Evolutionary conservation across 2,113 vertebrate species (phyloP).

Genomic region (Callaeas wilsoni): DNA sequence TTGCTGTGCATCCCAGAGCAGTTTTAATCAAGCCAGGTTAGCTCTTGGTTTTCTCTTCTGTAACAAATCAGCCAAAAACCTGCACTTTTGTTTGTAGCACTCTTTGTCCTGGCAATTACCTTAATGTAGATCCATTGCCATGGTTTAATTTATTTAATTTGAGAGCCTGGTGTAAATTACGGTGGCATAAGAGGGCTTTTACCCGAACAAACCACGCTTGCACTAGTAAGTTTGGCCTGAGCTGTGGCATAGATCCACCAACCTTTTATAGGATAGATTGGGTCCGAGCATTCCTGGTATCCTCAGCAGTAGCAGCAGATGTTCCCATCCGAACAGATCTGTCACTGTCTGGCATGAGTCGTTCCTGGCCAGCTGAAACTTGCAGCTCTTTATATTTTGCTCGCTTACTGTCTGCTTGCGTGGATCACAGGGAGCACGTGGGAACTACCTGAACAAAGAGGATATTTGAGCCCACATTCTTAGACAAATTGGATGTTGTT

Average conservation of each 20-base stretch:
- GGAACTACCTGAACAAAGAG: neutral
- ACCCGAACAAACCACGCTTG: neutral
- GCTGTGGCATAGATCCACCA: neutral
- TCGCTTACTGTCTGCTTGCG: neutral
- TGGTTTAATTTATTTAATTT: neutral
- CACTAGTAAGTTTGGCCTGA: neutral
- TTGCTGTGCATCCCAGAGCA: neutral
- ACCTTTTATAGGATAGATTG: slow-evolving; percentile 24
- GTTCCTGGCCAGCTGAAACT: slow-evolving; percentile 31
- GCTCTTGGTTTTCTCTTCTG: neutral
- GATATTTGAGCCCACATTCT: neutral
- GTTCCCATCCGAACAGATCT: neutral
- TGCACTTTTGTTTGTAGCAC: neutral
- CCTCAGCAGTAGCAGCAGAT: slow-evolving; percentile 38
- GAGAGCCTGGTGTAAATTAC: neutral
- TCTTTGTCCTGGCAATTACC: neutral
- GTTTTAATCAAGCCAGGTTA: neutral
- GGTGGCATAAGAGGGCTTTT: neutral
- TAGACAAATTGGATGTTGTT: neutral
- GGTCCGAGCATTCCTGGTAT: slow-evolving; percentile 50
- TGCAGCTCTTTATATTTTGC: neutral
- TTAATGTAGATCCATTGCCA: neutral
- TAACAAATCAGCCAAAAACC: neutral
- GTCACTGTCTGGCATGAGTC: neutral
- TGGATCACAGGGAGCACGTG: neutral